Evolutionary conservation across 2,888 invertebrate genomes (phyloP).

Genomic region (Alviniconcha strummeri): DNA sequence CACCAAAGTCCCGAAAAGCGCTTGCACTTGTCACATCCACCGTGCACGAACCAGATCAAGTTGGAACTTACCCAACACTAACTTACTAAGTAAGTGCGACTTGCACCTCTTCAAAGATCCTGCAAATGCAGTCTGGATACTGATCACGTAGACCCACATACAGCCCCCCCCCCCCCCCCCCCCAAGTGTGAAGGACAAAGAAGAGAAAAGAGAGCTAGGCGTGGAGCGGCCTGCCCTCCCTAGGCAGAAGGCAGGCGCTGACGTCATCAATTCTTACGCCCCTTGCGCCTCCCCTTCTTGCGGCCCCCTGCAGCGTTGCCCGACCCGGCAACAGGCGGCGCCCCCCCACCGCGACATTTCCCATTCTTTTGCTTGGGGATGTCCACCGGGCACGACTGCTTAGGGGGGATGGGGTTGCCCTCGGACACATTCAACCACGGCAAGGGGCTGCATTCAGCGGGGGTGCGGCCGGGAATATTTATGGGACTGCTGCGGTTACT

Average conservation of each 20-base stretch:
- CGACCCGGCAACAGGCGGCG: not conserved
- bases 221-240: not conserved
- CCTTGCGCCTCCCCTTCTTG: constrained; percentile 7
- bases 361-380: constrained; percentile 9
- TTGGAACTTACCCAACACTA: too few species aligned
- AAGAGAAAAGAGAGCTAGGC: not conserved
- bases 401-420: not conserved
- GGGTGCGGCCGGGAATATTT: not conserved
- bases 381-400: not conserved
- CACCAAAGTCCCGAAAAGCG: too few species aligned
- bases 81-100: too few species aligned
- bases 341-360: not conserved
- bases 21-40: too few species aligned
- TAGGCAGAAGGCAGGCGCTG: constrained; percentile 7
- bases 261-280: constrained; percentile 29
- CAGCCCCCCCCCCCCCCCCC: too few species aligned
- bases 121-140: too few species aligned
- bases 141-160: not conserved
- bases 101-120: too few species aligned
- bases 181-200: too few species aligned
- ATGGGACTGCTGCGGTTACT: constrained; percentile 16
- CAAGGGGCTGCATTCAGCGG: not conserved
- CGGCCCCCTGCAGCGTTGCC: constrained; percentile 11
- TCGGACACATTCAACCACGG: constrained; percentile 6
- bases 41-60: too few species aligned